Evolutionary conservation across 1,140 invertebrate genomes (phyloP).

Genomic region (Papilio polyxenes): DNA sequence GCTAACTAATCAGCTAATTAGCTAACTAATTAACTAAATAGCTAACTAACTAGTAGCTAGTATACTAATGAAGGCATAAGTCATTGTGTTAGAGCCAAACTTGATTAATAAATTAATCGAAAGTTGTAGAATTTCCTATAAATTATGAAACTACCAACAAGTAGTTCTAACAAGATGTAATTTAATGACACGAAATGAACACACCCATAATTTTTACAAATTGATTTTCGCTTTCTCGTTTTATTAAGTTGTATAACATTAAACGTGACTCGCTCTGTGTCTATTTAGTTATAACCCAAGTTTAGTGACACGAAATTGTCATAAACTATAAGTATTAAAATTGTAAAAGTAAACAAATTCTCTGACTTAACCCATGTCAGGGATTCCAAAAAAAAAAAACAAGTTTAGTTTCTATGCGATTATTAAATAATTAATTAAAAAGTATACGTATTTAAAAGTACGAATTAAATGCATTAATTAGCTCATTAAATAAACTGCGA

Average conservation of each 20-base stretch:
- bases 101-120: not conserved
- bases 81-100: not conserved
- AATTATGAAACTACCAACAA: slow-evolving; percentile 5
- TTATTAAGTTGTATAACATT: not conserved
- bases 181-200: not conserved
- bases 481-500: too few relatives aligned
- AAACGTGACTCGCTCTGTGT: slow-evolving; percentile 4
- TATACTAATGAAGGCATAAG: not conserved
- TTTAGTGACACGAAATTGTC: too few relatives aligned
- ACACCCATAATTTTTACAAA: not conserved
- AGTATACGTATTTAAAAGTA: slow-evolving; percentile 35
- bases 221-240: slow-evolving; percentile 5
- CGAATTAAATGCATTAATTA: too few relatives aligned
- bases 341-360: too few relatives aligned
- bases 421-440: slow-evolving; percentile 47
- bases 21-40: too few relatives aligned
- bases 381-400: too few relatives aligned
- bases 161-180: not conserved
- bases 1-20: too few relatives aligned
- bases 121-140: slow-evolving; percentile 4
- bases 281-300: not conserved
- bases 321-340: too few relatives aligned
- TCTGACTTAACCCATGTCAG: too few relatives aligned
- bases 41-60: too few relatives aligned
- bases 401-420: slow-evolving; percentile 39